Evolutionary conservation across 2,113 vertebrate genomes (phyloP).

Genomic region (Hiodon tergisus): DNA sequence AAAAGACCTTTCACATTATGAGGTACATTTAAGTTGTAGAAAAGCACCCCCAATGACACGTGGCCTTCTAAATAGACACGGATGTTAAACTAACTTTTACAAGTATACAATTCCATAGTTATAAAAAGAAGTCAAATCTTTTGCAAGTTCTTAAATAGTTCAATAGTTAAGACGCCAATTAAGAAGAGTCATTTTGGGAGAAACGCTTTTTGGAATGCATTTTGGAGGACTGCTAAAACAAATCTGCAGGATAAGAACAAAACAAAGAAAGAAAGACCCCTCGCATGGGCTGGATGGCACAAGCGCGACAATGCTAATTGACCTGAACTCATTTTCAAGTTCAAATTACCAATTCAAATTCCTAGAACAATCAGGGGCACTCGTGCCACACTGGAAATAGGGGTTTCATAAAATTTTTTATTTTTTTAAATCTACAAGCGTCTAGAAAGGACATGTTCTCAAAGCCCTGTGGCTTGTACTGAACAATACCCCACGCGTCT

Average conservation of each 20-base stretch:
- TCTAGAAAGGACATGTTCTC: not conserved
- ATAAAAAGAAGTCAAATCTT: not conserved
- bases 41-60: not conserved
- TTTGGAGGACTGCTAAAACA: not conserved
- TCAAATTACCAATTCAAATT: not conserved
- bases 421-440: not conserved
- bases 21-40: no score
- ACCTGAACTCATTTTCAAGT: not conserved
- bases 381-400: not conserved
- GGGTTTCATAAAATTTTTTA: not conserved
- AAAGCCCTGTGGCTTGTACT: not conserved
- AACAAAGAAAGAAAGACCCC: not conserved
- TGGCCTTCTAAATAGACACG: not conserved
- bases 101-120: not conserved
- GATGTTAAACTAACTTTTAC: not conserved
- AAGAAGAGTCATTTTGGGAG: no score
- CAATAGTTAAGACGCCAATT: no score
- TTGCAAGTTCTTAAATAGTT: not conserved
- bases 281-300: not conserved
- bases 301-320: not conserved
- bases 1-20: slow-evolving; percentile 1
- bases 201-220: no score
- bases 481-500: slow-evolving; percentile 19
- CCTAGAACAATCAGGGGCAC: not conserved
- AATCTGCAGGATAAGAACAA: not conserved